phyloP scores from a whole-genome alignment of 2,113 vertebrate genomes.

The Rhipidura dahli region DNA sequence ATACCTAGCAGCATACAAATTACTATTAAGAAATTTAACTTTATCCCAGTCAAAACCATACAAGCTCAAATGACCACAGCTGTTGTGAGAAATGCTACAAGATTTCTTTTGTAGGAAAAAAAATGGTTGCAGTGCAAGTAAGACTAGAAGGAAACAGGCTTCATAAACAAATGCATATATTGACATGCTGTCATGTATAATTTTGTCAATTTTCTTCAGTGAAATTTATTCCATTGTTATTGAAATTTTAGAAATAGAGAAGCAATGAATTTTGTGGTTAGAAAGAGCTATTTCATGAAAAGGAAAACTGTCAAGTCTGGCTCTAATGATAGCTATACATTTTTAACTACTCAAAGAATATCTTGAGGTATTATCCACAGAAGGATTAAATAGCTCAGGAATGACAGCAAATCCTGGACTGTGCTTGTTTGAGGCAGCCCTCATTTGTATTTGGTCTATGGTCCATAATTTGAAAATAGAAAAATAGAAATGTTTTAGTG shows the following conservation, averaged over 20 bases:
- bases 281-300: background rate
- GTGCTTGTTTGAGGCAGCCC: background rate
- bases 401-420: background rate
- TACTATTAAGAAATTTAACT: background rate
- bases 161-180: background rate
- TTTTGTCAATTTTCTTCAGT: background rate
- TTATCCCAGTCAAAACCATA: background rate
- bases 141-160: background rate
- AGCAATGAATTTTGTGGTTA: background rate
- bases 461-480: background rate
- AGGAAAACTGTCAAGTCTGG: background rate
- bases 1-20: background rate
- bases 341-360: conserved; percentile 32
- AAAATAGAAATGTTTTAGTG: background rate
- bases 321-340: conserved; percentile 14
- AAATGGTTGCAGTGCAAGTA: background rate
- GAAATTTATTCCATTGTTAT: background rate
- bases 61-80: background rate
- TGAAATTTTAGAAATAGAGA: background rate
- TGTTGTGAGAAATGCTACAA: background rate
- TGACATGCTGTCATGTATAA: background rate
- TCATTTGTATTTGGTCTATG: background rate
- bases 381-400: background rate
- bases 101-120: background rate
- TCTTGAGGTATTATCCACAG: background rate